Conservation (phyloP, 2,888 invertebrate species). For the Cenopis cana region DNA sequence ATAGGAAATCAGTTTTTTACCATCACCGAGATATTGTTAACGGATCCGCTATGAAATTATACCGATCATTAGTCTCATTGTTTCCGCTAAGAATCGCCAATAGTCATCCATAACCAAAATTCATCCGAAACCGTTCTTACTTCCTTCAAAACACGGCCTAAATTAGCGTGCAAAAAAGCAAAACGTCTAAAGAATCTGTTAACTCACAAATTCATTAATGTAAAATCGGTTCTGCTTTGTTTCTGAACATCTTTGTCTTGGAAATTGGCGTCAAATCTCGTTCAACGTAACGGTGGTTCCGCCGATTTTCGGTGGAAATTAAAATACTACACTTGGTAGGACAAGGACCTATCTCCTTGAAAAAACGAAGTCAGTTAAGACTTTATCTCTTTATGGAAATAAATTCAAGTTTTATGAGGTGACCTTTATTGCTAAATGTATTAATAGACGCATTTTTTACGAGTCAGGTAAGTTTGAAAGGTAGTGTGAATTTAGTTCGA, state of each 20-base stretch:
- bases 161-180: slow-evolving; percentile 27
- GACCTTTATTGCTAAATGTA: slow-evolving; percentile 62
- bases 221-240: slow-evolving; percentile 79
- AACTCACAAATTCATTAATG: slow-evolving; percentile 72
- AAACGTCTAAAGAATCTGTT: slow-evolving; percentile 58
- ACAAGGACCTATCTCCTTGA: not conserved
- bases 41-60: slow-evolving; percentile 80
- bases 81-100: slow-evolving; percentile 68
- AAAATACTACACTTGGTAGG: slow-evolving; percentile 57
- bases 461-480: slow-evolving; percentile 12
- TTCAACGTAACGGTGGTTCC: slow-evolving; percentile 62
- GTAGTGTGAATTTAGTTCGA: slow-evolving; percentile 23
- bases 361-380: not conserved
- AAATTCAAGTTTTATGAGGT: slow-evolving; percentile 58
- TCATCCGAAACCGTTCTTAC: not conserved
- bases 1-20: slow-evolving; percentile 79
- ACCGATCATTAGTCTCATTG: slow-evolving; percentile 69
- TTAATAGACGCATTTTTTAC: slow-evolving; percentile 27
- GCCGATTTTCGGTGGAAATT: slow-evolving; percentile 70
- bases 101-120: slow-evolving; percentile 52
- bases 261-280: slow-evolving; percentile 69
- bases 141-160: not conserved
- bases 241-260: slow-evolving; percentile 81
- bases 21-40: slow-evolving; percentile 72
- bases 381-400: not conserved